These are phyloP conservation scores for Dryococelus australis DNA, from an alignment of 2,888 invertebrate genomes.

Conservation along the genomic window DNA sequence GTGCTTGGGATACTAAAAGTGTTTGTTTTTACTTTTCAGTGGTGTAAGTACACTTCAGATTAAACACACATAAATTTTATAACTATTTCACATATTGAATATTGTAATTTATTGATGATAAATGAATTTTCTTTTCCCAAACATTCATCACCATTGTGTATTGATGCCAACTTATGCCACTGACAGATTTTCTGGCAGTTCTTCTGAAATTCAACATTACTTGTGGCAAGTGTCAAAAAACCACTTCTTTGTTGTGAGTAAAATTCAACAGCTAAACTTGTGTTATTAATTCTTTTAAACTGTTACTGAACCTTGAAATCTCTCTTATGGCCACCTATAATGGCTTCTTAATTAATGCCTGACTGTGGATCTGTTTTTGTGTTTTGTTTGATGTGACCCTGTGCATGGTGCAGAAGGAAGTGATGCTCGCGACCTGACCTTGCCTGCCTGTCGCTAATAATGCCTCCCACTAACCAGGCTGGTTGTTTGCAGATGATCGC, in stretches of 20 bases:
- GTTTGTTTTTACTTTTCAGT: too few species aligned
- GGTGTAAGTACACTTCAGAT: too few species aligned
- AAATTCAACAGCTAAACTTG: conserved; percentile 27
- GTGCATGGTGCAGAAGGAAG: not conserved
- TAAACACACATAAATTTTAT: too few species aligned
- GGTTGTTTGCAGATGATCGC: conserved; percentile 61
- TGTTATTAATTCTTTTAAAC: conserved; percentile 25
- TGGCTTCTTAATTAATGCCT: not conserved
- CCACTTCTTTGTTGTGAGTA: not conserved
- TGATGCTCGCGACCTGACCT: not conserved
- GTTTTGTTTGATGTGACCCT: not conserved
- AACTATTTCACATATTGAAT: too few species aligned
- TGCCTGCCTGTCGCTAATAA: not conserved
- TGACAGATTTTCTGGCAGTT: not conserved
- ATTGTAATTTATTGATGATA: too few species aligned
- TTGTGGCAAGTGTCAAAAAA: not conserved
- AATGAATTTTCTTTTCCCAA: too few species aligned
- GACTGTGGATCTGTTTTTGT: not conserved
- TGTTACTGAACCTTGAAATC: not conserved
- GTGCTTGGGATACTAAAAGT: too few species aligned
- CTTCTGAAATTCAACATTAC: not conserved
- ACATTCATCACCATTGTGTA: not conserved
- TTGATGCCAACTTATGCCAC: not conserved
- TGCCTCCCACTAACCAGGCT: conserved; percentile 30
- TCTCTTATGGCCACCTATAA: not conserved